Evolutionary conservation across 2,797 vertebrate genomes (phyloP).

Genomic region (Melanotaenia parkinsoni): DNA sequence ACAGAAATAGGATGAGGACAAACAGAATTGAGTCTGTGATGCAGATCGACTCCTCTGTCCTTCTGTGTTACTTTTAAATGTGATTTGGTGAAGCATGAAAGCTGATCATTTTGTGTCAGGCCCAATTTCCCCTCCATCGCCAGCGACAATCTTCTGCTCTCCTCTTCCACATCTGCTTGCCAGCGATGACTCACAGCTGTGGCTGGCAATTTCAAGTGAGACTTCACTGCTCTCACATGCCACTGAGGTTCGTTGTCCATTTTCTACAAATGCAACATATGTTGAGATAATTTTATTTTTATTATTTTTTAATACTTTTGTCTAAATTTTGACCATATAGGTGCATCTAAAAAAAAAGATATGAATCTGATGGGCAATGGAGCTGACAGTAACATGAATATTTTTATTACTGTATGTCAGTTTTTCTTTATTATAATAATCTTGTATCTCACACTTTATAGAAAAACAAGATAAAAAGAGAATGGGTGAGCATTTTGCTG

Average conservation of each 20-base stretch:
- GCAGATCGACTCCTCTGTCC: constrained; percentile 39
- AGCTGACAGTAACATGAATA: not conserved
- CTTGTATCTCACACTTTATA: not conserved
- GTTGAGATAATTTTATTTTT: not conserved
- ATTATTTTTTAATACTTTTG: not conserved
- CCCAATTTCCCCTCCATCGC: constrained; percentile 45
- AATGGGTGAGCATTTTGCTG: not conserved
- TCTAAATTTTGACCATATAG: not conserved
- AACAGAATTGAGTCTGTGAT: constrained; percentile 21
- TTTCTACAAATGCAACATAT: not conserved
- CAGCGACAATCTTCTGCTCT: constrained; percentile 8
- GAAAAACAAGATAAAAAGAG: not conserved
- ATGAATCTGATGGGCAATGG: not conserved
- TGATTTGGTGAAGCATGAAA: constrained; percentile 45
- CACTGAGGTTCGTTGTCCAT: not conserved
- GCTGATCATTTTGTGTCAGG: constrained; percentile 53
- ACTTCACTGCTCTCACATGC: not conserved
- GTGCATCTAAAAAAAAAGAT: not conserved
- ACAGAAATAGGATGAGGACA: constrained; percentile 25
- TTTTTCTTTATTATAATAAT: not conserved
- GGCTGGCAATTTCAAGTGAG: constrained; percentile 18
- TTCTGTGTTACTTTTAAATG: constrained; percentile 48
- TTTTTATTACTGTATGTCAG: not conserved
- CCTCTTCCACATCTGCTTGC: constrained; percentile 14
- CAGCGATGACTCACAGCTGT: constrained; percentile 38